Conservation (phyloP, 1,140 invertebrate species). For the Wasmannia auropunctata region DNA sequence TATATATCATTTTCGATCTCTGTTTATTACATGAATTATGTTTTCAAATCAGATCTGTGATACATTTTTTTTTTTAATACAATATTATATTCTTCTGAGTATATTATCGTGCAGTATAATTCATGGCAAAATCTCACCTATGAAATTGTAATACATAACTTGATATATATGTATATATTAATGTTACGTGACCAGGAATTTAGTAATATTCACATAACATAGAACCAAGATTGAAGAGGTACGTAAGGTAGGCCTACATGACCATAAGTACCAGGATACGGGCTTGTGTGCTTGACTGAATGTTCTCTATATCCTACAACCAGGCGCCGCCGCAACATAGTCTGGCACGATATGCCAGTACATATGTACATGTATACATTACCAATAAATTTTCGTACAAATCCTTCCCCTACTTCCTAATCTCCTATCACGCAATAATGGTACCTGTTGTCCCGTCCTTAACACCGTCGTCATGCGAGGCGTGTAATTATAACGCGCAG, state of each 20-base stretch:
- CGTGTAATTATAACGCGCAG: constrained; percentile 29
- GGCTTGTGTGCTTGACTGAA: constrained; percentile 56
- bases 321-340: constrained; percentile 77
- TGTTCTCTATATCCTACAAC: constrained; percentile 72
- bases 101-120: not conserved
- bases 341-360: constrained; percentile 67
- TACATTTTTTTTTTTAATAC: no score
- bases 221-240: constrained; percentile 58
- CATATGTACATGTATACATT: constrained; percentile 66
- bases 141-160: not conserved
- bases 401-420: constrained; percentile 61
- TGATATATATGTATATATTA: constrained; percentile 31
- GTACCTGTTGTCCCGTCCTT: constrained; percentile 38
- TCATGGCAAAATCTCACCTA: not conserved
- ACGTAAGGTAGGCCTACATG: constrained; percentile 66
- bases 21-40: not conserved
- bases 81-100: not conserved
- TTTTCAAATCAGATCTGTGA: not conserved
- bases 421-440: constrained; percentile 42
- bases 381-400: constrained; percentile 76
- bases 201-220: constrained; percentile 62
- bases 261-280: constrained; percentile 65
- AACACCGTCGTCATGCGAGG: not conserved
- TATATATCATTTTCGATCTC: not conserved
- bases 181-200: constrained; percentile 41